Evolutionary conservation across 2,888 invertebrate genomes (phyloP), one percentile per base, ranked within the genome.

Genomic region (Aleiodes leptofemur): DNA sequence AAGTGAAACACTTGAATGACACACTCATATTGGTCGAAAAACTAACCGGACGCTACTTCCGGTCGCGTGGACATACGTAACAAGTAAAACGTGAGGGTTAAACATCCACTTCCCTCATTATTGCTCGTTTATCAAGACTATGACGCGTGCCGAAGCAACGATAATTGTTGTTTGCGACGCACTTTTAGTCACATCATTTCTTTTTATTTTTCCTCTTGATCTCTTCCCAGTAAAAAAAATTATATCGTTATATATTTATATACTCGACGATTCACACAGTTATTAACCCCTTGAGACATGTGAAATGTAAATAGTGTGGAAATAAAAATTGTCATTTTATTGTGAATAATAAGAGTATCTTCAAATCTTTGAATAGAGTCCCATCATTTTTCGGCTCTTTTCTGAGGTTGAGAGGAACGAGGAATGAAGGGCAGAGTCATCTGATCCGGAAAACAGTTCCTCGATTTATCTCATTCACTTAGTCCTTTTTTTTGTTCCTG

Each of bases 401-500:
- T 3, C 23, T 3, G 6, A 34, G 34, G 9, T 8, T 11, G 7
- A 43, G 43, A 43, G 43, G 43, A 0, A 43, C 9, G 0, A 11
- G 9, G n/a, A 5, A 14, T 7, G 4, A 6, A n/a, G 23, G 57
- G 23, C 16, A 34, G 31, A 85, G 14, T 74, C 50, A 57, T 59
- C 57, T 69, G 38, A 56, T 69, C 31, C 29, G 51, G 16, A 59
- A 70, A 55, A 70, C n/a, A 34, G 34, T 50, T 48, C 69, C 50
- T 53, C 34, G 64, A 34, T 56, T 72, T 72, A 57, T 43, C 76
- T 80, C 79, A 76, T 79, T 81, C 79, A 79, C 80, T 79, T 79
- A 80, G 76, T 29, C 72, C 72, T 74, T 80, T 79, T 83, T 83
- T 83, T 80, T 79, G 83, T 83, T 83, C 83, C 83, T 81, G 86